Conservation (phyloP, 2,113 vertebrate genomes). For the Melospiza melodia region DNA sequence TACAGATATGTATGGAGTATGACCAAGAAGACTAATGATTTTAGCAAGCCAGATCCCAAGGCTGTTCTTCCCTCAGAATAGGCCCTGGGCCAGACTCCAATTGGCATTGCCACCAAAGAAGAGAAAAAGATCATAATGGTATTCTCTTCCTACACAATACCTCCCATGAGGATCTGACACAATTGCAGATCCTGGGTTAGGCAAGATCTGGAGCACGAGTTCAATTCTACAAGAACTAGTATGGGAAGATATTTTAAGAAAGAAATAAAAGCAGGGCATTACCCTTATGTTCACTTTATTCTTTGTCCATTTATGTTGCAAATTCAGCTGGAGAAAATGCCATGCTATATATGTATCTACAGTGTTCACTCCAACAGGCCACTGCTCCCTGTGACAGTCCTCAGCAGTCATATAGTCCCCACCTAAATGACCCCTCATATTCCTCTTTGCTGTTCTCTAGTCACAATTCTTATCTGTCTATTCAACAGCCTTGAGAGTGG, state of each 20-base stretch:
- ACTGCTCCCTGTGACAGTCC: too few species aligned
- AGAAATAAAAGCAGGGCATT: neutral
- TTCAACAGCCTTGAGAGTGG: neutral
- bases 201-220: neutral
- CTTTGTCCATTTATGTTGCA: neutral
- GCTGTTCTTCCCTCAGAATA: neutral
- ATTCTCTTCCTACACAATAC: neutral
- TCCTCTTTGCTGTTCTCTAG: neutral
- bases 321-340: neutral
- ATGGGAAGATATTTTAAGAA: neutral
- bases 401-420: neutral
- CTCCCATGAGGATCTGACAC: neutral
- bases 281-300: neutral
- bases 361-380: neutral
- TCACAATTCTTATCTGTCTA: constrained; percentile 25
- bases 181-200: neutral
- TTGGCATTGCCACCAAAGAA: neutral
- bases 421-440: neutral
- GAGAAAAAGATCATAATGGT: neutral
- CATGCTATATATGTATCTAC: neutral
- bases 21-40: neutral
- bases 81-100: neutral
- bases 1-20: neutral
- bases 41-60: neutral
- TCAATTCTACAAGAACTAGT: neutral